phyloP scores from a whole-genome alignment of 2,888 invertebrate genomes.

The Corbicula japonica region DNA sequence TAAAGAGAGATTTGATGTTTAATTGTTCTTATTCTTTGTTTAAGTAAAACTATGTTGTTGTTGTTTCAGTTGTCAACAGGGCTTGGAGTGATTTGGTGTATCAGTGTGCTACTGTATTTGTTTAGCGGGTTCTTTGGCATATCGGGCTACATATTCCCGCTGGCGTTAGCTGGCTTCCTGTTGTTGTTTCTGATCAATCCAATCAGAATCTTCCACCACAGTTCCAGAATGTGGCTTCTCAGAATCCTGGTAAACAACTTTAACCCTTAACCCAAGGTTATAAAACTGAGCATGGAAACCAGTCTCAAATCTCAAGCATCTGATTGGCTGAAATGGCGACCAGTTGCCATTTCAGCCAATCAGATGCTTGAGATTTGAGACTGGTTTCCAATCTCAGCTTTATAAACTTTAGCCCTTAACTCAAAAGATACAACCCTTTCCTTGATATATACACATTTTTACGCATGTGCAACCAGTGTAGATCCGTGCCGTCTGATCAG shows the following conservation, averaged over 20 bases:
- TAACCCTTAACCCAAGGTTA: too few relatives aligned
- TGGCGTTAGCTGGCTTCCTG: conserved; percentile 92
- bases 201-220: conserved; percentile 95
- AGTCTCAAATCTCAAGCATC: too few relatives aligned
- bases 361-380: too few relatives aligned
- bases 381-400: too few relatives aligned
- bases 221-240: conserved; percentile 97
- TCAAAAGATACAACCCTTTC: too few relatives aligned
- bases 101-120: conserved; percentile 95
- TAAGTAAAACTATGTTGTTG: background rate
- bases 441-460: too few relatives aligned
- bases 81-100: conserved; percentile 96
- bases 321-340: too few relatives aligned
- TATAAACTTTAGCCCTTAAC: too few relatives aligned
- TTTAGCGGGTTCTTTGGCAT: conserved; percentile 94
- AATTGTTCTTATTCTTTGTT: background rate
- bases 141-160: conserved; percentile 96
- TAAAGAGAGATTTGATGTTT: background rate
- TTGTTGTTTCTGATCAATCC: conserved; percentile 96
- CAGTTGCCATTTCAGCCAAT: too few relatives aligned
- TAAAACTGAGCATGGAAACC: too few relatives aligned
- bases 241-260: conserved; percentile 90
- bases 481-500: too few relatives aligned
- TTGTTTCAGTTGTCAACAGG: conserved; percentile 90
- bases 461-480: too few relatives aligned